Base-by-base conservation (phyloP, 2,113 vertebrate species). In the Caretta caretta region DNA sequence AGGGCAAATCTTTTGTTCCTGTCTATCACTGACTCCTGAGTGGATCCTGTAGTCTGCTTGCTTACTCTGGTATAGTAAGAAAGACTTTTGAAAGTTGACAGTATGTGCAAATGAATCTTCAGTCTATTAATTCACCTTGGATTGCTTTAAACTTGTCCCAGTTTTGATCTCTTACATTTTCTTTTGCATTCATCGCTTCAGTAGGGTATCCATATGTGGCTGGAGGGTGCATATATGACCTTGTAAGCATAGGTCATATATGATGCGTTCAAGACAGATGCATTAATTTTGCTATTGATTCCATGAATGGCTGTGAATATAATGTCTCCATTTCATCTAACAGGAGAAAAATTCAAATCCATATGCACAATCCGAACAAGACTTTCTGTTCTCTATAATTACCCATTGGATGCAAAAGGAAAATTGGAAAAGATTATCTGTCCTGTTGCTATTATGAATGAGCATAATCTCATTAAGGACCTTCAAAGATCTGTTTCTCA, bases 401-500 rank as follows among this genome's bases (percentile, higher is more conserved):
- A 84, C 24, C 83, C 88, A 2, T 46, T 86, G 50, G 17, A 5
- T 19, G 16, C 79, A 93, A 94, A 93, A 19, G 13, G 90, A 96
- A 93, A 82, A 86, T 69, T 75, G 42, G 25, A 91, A 94, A 96
- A 92, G 1, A 75, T 90, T 86, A 86, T 81, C 91, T 93, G 54
- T 94, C 88, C 11, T 80, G 5, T 48, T 86, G 13, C 50, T 91
- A 56, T 62, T 88, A 86, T 62, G 49, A 94, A 22, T 90, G 75
- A 90, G 5, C 83, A 48, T 83, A 46, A 81, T 94, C 38, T 88
- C 46, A 79, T 86, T 86, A 93, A 86, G 38, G 14, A 35, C 59
- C 16, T 79, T 81, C 50, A 92, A 35, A 92, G 50, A 87, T 91
- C 83, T 56, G 50, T 88, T 92, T 92, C 38, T 93, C 50, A 91